phyloP scores from a whole-genome alignment of 1,140 invertebrate species.

The Tribolium castaneum region DNA sequence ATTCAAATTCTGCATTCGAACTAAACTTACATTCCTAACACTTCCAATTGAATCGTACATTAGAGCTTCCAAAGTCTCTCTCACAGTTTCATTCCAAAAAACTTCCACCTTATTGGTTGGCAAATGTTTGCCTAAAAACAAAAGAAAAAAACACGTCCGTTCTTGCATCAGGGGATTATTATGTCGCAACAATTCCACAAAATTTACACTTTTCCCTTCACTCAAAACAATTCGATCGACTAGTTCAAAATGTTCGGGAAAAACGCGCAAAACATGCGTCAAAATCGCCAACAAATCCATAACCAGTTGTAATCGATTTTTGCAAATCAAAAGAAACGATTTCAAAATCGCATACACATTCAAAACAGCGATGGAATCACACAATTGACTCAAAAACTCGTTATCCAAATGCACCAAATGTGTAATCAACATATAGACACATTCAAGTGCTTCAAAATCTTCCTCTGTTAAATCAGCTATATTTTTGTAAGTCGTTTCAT shows the following conservation, averaged over 20 bases:
- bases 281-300: slow-evolving; percentile 77
- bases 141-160: slow-evolving; percentile 76
- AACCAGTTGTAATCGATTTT: slow-evolving; percentile 71
- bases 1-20: slow-evolving; percentile 35
- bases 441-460: slow-evolving; percentile 74
- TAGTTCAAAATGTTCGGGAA: slow-evolving; percentile 79
- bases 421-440: slow-evolving; percentile 75
- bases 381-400: slow-evolving; percentile 81
- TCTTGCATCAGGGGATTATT: slow-evolving; percentile 70
- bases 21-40: slow-evolving; percentile 66
- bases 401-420: slow-evolving; percentile 77
- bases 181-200: slow-evolving; percentile 72
- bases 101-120: slow-evolving; percentile 71
- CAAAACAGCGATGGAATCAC: slow-evolving; percentile 78
- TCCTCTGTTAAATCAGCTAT: slow-evolving; percentile 68
- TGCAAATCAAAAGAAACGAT: slow-evolving; percentile 64
- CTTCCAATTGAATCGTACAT: slow-evolving; percentile 66
- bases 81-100: slow-evolving; percentile 71
- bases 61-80: slow-evolving; percentile 67
- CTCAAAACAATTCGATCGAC: slow-evolving; percentile 77
- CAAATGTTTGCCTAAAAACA: slow-evolving; percentile 72
- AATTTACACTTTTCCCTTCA: slow-evolving; percentile 64
- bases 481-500: slow-evolving; percentile 56
- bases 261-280: slow-evolving; percentile 77
- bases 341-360: slow-evolving; percentile 69